phyloP scores from a whole-genome alignment of 2,113 vertebrate species.

The Erythrocercus mccallii region DNA sequence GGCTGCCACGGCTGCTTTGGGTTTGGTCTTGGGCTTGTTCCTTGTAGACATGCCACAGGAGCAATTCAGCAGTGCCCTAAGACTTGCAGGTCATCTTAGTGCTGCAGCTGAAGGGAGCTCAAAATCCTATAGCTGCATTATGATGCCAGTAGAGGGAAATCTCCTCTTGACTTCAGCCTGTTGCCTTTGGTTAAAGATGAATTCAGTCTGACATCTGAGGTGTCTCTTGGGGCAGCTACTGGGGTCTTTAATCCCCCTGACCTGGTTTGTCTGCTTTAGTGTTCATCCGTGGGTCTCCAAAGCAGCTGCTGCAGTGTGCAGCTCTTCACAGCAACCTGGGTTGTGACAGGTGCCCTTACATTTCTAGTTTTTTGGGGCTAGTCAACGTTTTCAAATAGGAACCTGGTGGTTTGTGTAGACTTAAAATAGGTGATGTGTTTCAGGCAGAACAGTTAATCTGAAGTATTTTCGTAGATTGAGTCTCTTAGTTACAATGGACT shows the following conservation, averaged over 20 bases:
- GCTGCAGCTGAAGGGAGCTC: background rate
- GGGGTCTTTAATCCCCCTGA: background rate
- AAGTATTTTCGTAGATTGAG: background rate
- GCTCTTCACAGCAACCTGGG: background rate
- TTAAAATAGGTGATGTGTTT: background rate
- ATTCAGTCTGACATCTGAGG: background rate
- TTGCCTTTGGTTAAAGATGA: background rate
- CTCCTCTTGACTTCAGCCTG: background rate
- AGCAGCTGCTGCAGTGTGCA: background rate
- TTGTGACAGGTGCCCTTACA: background rate
- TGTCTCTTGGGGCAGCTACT: background rate
- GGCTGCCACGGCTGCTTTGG: background rate
- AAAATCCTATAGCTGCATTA: background rate
- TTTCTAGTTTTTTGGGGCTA: background rate
- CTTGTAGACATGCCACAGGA: background rate
- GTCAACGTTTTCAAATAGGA: background rate
- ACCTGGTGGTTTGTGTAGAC: background rate
- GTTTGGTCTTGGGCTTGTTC: background rate
- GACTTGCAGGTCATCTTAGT: background rate
- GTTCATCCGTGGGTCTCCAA: fast-evolving
- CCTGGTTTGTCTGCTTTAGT: background rate
- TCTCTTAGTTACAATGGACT: background rate
- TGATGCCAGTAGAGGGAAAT: fast-evolving
- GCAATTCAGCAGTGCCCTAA: background rate
- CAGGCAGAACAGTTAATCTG: background rate